Evolutionary conservation across 2,888 invertebrate genomes (phyloP).

Genomic region (Troides helena): DNA sequence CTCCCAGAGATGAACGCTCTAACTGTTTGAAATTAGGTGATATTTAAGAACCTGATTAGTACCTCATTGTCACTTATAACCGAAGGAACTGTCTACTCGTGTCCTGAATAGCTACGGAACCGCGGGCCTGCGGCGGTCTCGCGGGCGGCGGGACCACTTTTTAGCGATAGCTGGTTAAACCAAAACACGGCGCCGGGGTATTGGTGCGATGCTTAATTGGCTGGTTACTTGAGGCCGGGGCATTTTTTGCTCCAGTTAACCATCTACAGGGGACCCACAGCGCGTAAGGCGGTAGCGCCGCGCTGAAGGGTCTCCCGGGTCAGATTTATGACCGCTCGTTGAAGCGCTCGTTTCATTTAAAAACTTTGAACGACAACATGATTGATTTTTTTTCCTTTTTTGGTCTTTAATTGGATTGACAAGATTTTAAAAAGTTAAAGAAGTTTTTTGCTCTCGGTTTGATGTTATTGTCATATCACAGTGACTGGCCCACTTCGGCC

Average conservation of each 20-base stretch:
- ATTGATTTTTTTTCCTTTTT: not conserved
- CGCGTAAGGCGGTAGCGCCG: slow-evolving; percentile 60
- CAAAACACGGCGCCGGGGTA: slow-evolving; percentile 32
- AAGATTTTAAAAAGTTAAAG: too few species aligned
- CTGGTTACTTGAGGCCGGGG: slow-evolving; percentile 56
- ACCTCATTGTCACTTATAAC: too few species aligned
- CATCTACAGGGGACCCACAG: slow-evolving; percentile 30
- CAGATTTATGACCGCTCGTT: slow-evolving; percentile 21
- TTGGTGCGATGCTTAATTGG: slow-evolving; percentile 51
- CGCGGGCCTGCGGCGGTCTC: slow-evolving; percentile 28
- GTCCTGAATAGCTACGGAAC: too few species aligned
- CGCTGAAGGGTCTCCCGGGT: slow-evolving; percentile 9
- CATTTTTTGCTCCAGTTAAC: slow-evolving; percentile 20
- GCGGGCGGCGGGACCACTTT: slow-evolving; percentile 44
- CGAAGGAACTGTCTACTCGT: too few species aligned
- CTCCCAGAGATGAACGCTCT: too few species aligned
- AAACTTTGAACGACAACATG: not conserved
- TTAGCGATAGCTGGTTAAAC: slow-evolving; percentile 38
- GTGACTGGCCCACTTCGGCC: too few species aligned
- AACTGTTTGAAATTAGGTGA: too few species aligned
- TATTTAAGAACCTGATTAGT: too few species aligned
- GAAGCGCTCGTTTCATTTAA: not conserved
- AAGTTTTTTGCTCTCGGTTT: too few species aligned
- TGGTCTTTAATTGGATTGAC: too few species aligned
- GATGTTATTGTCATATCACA: too few species aligned